phyloP scores from a whole-genome alignment of 1,140 invertebrate genomes.

The Caenorhabditis briggsae region DNA sequence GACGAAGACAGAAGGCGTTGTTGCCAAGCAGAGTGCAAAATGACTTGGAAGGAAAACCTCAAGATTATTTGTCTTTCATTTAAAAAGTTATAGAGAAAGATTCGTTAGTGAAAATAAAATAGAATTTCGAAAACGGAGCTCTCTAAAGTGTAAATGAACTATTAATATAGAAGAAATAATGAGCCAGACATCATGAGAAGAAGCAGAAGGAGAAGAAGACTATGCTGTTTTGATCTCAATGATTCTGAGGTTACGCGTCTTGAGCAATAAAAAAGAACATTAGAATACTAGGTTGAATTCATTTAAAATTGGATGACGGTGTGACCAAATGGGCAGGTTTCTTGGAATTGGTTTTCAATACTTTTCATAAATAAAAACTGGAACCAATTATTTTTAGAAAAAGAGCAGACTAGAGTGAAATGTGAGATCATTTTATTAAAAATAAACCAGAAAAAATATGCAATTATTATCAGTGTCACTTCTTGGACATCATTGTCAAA shows the following conservation, averaged over 20 bases:
- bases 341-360: no score
- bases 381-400: background rate
- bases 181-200: no score
- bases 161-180: background rate
- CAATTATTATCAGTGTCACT: constrained; percentile 8
- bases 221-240: no score
- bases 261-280: no score
- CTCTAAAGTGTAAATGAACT: background rate
- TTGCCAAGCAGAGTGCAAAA: constrained; percentile 39
- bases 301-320: no score
- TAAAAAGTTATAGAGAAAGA: constrained; percentile 15
- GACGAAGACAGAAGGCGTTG: background rate
- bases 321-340: no score
- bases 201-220: no score
- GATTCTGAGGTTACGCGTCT: no score
- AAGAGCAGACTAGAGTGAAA: background rate
- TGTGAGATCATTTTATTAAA: constrained; percentile 31
- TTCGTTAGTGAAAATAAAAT: background rate
- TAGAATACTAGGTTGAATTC: no score
- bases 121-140: background rate
- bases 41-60: constrained; percentile 5
- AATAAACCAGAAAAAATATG: background rate
- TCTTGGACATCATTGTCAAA: constrained; percentile 7
- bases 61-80: background rate
- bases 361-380: no score